Evolutionary conservation across 2,888 invertebrate genomes (phyloP).

Genomic region (Troides aeacus): DNA sequence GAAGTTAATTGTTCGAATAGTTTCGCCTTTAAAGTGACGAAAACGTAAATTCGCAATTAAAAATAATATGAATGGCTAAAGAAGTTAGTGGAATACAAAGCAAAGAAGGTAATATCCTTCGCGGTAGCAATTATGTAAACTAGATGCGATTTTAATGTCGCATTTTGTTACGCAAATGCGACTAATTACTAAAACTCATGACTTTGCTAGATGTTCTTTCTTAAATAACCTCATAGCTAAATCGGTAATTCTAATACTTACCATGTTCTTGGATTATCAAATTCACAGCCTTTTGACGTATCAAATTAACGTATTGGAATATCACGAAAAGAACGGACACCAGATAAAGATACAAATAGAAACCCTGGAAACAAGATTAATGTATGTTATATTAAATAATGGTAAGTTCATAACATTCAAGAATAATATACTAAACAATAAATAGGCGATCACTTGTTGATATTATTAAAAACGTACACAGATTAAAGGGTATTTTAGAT

Average conservation of each 20-base stretch:
- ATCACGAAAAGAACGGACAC: conserved; percentile 88
- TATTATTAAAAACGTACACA: too few relatives aligned
- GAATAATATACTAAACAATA: not conserved
- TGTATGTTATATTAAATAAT: not conserved
- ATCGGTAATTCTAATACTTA: conserved; percentile 42
- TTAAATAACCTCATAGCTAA: conserved; percentile 16
- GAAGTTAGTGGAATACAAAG: conserved; percentile 69
- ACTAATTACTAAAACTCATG: conserved; percentile 59
- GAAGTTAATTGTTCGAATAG: conserved; percentile 32
- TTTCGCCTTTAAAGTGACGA: conserved; percentile 39
- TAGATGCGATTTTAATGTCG: conserved; percentile 79
- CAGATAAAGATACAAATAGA: conserved; percentile 89
- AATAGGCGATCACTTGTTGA: not conserved
- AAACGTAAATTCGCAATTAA: conserved; percentile 40
- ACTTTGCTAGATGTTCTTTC: conserved; percentile 34
- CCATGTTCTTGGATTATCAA: conserved; percentile 78
- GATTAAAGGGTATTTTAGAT: too few relatives aligned
- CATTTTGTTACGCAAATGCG: conserved; percentile 76
- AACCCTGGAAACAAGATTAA: conserved; percentile 80
- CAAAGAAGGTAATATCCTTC: conserved; percentile 71
- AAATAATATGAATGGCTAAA: conserved; percentile 60
- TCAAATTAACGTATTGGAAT: conserved; percentile 84
- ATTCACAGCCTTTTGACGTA: conserved; percentile 82
- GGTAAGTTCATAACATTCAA: not conserved
- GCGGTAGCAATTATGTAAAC: conserved; percentile 73